Percentiles rank a stretch among this genome's conserved stretches.
phyloP scores from a whole-genome alignment of 2,888 invertebrate species.

The Lottia scabra region DNA sequence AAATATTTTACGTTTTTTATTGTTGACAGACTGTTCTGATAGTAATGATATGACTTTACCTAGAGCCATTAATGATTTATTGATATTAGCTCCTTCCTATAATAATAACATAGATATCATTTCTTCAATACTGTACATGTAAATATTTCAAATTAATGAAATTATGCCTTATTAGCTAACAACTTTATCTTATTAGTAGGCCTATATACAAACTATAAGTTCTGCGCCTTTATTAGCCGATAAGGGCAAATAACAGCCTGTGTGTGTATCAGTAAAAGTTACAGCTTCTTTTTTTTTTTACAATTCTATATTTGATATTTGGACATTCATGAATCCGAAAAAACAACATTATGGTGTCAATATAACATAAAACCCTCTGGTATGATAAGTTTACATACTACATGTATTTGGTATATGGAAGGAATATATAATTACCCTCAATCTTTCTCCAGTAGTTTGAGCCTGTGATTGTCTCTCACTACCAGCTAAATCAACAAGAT shows the following conservation, averaged over 20 bases:
- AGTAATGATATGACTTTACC: constrained; percentile 85
- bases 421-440: constrained; percentile 68
- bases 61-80: constrained; percentile 80
- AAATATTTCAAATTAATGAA: too few relatives aligned
- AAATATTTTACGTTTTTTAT: constrained; percentile 72
- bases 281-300: too few relatives aligned
- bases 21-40: constrained; percentile 73
- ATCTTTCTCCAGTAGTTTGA: constrained; percentile 77
- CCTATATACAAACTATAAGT: too few relatives aligned
- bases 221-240: too few relatives aligned
- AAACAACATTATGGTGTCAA: too few relatives aligned
- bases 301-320: too few relatives aligned
- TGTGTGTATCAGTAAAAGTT: too few relatives aligned
- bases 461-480: constrained; percentile 81
- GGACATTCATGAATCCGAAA: too few relatives aligned
- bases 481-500: constrained; percentile 85
- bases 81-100: constrained; percentile 68
- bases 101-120: constrained; percentile 6
- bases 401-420: not conserved
- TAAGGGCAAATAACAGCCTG: too few relatives aligned
- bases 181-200: not conserved
- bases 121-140: not conserved
- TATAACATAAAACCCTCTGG: too few relatives aligned
- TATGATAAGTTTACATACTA: too few relatives aligned
- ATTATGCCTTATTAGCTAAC: not conserved